Evolutionary conservation across 2,113 vertebrate genomes (phyloP), one percentile per base, ranked within the genome.

Genomic region (Pteruthius melanotis): DNA sequence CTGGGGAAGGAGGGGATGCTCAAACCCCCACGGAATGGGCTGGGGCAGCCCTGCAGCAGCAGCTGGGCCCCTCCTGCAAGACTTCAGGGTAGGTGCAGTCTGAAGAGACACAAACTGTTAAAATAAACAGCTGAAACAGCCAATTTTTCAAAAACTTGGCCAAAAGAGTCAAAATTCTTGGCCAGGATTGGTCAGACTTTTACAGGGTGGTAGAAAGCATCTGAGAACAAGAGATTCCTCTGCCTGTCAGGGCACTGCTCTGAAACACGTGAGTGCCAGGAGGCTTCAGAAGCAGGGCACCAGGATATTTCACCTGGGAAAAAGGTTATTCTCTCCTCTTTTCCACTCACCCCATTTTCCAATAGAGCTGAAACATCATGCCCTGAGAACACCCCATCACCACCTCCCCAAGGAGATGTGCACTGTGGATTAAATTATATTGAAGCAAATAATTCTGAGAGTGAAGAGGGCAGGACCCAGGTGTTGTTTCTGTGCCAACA

Each of bases 381-480:
- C 45, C 30, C 85, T 50, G 17, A 5, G 17, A 44, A 37, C 11
- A 27, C 4, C 19, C 8, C 33, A 56, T 18, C 8, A 3, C 18
- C 31, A 10, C 4, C 20, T 19, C 70, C 64, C 84, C 44, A 40
- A 28, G 35, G 63, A 20, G 65, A 30, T 2, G 12, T 0, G 5
- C 31, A 11, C 47, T n/a, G 39, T 2, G 21, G 33, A 37, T 22
- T 19, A 15, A 49, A 8, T 47, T 2, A 10, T 1, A 39, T 18
- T 33, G 31, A 57, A 81, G 27, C 33, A 59, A 64, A 21, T 14
- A 8, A 52, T 23, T 31, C 13, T 7, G 49, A 28, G 71, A 45
- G 57, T 0, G 2, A 47, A 33, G 2, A 26, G 22, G 13, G 26
- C 16, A 15, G 4, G 24, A 45, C 7, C 15, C 0, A 1, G 37